Percentiles rank a stretch among this genome's conserved stretches.
phyloP scores from a whole-genome alignment of 1,140 invertebrate species.

The Ips typographus region DNA sequence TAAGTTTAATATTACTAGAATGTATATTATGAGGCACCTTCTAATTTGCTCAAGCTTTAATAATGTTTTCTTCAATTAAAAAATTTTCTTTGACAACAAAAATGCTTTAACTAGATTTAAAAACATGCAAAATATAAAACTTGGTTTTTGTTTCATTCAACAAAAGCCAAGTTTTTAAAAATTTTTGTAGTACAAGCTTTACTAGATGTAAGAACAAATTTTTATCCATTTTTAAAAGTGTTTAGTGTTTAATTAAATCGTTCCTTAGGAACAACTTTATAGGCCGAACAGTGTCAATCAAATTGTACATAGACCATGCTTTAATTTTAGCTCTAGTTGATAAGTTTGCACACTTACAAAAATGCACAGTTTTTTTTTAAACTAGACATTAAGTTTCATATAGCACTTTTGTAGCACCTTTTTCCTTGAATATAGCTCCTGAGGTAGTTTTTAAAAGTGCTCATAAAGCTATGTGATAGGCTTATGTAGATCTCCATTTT shows the following conservation, averaged over 20 bases:
- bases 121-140: background rate
- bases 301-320: constrained; percentile 45
- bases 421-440: constrained; percentile 36
- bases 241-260: no score
- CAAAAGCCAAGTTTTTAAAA: constrained; percentile 16
- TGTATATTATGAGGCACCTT: constrained; percentile 37
- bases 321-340: constrained; percentile 33
- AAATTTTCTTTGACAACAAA: background rate
- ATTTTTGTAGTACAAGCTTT: background rate
- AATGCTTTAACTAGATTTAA: constrained; percentile 36
- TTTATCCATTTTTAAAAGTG: no score
- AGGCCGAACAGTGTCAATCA: constrained; percentile 49
- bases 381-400: constrained; percentile 2
- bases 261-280: constrained; percentile 19
- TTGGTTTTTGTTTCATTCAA: background rate
- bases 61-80: constrained; percentile 5
- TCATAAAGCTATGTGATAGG: constrained; percentile 46
- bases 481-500: constrained; percentile 19
- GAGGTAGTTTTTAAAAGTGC: constrained; percentile 17
- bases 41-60: constrained; percentile 52
- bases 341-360: constrained; percentile 20
- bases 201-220: no score
- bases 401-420: constrained; percentile 35
- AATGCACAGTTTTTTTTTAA: constrained; percentile 2
- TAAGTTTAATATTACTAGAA: background rate